Base-by-base conservation (phyloP, 2,113 vertebrate species). In the Cyprinus carpio region DNA sequence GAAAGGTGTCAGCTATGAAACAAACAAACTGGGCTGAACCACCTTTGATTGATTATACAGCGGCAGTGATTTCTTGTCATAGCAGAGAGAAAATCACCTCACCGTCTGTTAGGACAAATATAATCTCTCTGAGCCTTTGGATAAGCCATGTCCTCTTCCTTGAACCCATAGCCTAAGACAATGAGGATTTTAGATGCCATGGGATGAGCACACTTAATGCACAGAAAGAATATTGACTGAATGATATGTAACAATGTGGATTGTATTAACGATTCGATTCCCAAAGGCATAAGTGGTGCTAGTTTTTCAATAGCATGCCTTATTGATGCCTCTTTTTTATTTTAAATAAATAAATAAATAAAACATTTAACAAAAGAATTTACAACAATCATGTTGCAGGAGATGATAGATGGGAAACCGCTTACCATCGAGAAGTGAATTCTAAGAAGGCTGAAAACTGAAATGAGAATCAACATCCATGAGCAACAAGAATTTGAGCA, bases 361-460 rank as follows among this genome's bases (percentile, higher is more conserved):
- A n/a, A n/a, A n/a, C n/a, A 49, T 84, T 34, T 43, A 58, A 75
- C 29, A 13, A 25, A 6, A 60, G 23, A 9, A 6, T 49, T 25
- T 29, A 69, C 18, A 37, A 49, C 37, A 76, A 37, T 46, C 75
- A 67, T 12, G 43, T 31, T 51, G 15, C 7, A 54, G 40, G 10
- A 67, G 15, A 75, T 64, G 49, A 79, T 78, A 82, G 25, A 84
- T 69, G 46, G 43, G 29, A n/a, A 43, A 43, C 67, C 18, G n/a
- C 15, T 82, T 78, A 56, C 29, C 23, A 51, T 56, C 74, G 75
- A 65, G 43, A 77, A 81, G 75, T 31, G 12, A 51, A 56, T 83
- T 64, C 74, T 46, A 25, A 27, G 65, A 82, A 85, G 80, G 83
- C 18, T 6, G 40, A 62, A 65, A 77, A 62, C 84, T 84, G 75